phyloP scores from a whole-genome alignment of 1,140 invertebrate genomes.

The Trichonephila clavata region DNA sequence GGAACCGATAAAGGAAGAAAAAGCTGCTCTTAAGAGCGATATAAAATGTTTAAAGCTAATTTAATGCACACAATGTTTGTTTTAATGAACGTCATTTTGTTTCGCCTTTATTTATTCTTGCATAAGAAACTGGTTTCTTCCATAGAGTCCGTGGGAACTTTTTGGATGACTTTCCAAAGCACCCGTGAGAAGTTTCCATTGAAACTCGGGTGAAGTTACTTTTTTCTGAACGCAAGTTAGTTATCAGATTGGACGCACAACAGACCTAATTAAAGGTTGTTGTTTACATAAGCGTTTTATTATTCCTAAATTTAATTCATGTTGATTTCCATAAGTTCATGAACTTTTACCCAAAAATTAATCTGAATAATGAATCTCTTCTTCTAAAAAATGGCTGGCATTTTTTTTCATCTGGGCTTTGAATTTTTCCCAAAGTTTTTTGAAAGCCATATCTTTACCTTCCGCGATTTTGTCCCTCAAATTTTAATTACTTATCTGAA shows the following conservation, averaged over 20 bases:
- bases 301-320: too few relatives aligned
- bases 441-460: too few relatives aligned
- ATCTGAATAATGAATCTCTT: too few relatives aligned
- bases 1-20: neutral
- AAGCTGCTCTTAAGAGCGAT: neutral
- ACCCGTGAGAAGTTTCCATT: neutral
- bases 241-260: neutral
- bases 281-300: neutral
- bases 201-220: neutral
- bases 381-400: too few relatives aligned
- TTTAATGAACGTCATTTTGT: neutral
- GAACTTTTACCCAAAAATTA: too few relatives aligned
- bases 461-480: too few relatives aligned
- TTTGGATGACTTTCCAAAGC: neutral
- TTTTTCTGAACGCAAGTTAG: neutral
- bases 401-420: too few relatives aligned
- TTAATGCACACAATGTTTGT: neutral
- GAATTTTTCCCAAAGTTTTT: too few relatives aligned
- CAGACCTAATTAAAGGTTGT: neutral
- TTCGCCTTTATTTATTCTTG: neutral
- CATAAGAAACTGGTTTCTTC: neutral
- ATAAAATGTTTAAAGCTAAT: neutral
- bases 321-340: too few relatives aligned
- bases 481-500: too few relatives aligned
- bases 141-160: neutral